Conservation (phyloP, 2,888 invertebrate genomes). For the Rapana venosa region DNA sequence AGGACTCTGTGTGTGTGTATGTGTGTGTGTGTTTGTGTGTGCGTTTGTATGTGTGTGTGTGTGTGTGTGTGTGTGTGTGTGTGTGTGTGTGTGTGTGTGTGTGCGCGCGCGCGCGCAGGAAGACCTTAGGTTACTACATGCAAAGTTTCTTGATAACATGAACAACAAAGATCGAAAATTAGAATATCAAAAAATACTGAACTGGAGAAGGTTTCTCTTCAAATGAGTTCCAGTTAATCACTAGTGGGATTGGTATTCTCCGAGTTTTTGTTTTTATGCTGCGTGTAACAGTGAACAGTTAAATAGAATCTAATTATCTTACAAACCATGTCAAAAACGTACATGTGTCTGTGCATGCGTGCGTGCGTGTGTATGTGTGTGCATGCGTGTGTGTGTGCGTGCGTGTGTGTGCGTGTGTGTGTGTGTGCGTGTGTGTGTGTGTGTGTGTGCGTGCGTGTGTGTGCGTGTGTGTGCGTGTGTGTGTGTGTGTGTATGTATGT, state of each 20-base stretch:
- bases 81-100: not conserved
- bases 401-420: not conserved
- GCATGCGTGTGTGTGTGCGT: not conserved
- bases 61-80: not conserved
- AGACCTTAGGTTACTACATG: no score
- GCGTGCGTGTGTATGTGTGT: not conserved
- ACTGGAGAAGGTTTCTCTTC: no score
- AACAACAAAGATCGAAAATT: no score
- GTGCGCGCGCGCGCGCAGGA: no score
- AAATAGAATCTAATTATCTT: no score
- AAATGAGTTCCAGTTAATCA: no score
- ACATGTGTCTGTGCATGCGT: not conserved
- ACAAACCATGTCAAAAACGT: not conserved
- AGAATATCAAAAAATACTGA: no score
- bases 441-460: not conserved
- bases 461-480: not conserved
- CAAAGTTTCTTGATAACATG: no score
- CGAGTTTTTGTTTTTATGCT: not conserved
- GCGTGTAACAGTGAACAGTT: no score
- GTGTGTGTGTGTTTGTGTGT: slow-evolving; percentile 15
- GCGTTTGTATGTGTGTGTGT: slow-evolving; percentile 11
- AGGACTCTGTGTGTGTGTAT: no score
- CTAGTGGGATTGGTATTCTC: no score
- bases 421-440: not conserved
- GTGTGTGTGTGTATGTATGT: not conserved